phyloP scores from a whole-genome alignment of 2,113 vertebrate species.

The Tor tambroides region DNA sequence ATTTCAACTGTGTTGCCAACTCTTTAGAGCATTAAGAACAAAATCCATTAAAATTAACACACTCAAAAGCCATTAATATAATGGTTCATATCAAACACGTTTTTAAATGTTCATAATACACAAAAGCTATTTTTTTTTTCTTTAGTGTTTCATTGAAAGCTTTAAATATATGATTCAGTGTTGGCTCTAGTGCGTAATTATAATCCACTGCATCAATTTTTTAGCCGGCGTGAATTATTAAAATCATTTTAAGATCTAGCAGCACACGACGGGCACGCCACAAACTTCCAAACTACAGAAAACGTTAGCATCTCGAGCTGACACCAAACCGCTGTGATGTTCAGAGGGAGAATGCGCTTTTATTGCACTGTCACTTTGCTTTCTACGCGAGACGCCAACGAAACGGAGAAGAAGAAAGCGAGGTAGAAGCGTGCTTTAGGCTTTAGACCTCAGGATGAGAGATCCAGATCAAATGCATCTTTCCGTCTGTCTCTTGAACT shows the following conservation, averaged over 20 bases:
- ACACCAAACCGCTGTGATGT: conserved; percentile 11
- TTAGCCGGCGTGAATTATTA: background rate
- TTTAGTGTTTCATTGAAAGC: background rate
- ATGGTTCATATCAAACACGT: background rate
- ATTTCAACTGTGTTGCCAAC: background rate
- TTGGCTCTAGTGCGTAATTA: background rate
- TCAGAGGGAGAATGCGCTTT: background rate
- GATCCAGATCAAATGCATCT: conserved; percentile 20
- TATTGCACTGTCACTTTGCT: conserved; percentile 13
- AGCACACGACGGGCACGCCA: background rate
- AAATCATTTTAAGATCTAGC: background rate
- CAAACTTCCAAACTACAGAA: background rate
- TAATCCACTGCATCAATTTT: background rate
- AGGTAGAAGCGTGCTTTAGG: background rate
- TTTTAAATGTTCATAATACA: background rate
- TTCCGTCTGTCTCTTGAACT: conserved; percentile 22
- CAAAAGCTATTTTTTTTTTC: background rate
- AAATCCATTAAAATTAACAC: background rate
- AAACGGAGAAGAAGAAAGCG: background rate
- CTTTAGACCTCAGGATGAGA: conserved; percentile 12
- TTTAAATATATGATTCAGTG: conserved; percentile 8
- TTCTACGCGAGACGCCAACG: background rate
- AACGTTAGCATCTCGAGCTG: background rate
- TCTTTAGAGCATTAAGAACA: background rate
- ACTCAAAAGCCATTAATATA: background rate